Evolutionary conservation across 2,888 invertebrate genomes (phyloP).

Genomic region (Pandemis heparana): DNA sequence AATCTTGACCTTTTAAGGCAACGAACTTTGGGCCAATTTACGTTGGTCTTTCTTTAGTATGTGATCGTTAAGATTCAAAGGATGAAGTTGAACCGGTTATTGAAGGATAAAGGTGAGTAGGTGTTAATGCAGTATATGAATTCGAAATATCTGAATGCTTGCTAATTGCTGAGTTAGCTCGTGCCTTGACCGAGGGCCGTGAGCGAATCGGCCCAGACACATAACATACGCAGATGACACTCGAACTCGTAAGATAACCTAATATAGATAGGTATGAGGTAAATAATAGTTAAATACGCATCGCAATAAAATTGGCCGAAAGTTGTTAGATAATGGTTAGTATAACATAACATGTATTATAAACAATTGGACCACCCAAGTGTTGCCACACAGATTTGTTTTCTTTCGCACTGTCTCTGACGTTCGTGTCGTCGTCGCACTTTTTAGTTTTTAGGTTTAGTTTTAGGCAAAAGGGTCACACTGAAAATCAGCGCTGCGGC

Average conservation of each 20-base stretch:
- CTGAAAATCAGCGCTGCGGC: too few species aligned
- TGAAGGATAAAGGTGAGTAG: conserved; percentile 29
- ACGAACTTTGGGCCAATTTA: conserved; percentile 21
- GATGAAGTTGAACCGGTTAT: conserved; percentile 10
- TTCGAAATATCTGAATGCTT: conserved; percentile 31
- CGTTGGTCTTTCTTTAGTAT: neutral
- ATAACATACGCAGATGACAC: neutral
- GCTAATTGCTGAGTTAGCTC: conserved; percentile 31
- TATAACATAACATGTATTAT: too few species aligned
- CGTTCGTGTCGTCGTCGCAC: too few species aligned
- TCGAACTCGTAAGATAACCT: neutral
- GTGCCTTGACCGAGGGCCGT: conserved; percentile 29
- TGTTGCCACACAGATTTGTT: too few species aligned
- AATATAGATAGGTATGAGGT: neutral
- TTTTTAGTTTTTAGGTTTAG: too few species aligned
- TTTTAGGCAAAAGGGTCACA: too few species aligned
- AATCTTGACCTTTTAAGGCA: conserved; percentile 26
- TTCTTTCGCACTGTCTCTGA: too few species aligned
- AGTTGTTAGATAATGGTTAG: too few species aligned
- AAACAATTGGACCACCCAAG: too few species aligned
- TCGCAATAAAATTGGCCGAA: too few species aligned
- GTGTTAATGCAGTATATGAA: conserved; percentile 42
- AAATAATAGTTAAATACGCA: neutral
- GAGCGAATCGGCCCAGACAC: neutral
- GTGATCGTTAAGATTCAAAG: neutral